These are phyloP conservation scores for Clarias gariepinus DNA, from an alignment of 2,113 vertebrate species.

Conservation along the genomic window DNA sequence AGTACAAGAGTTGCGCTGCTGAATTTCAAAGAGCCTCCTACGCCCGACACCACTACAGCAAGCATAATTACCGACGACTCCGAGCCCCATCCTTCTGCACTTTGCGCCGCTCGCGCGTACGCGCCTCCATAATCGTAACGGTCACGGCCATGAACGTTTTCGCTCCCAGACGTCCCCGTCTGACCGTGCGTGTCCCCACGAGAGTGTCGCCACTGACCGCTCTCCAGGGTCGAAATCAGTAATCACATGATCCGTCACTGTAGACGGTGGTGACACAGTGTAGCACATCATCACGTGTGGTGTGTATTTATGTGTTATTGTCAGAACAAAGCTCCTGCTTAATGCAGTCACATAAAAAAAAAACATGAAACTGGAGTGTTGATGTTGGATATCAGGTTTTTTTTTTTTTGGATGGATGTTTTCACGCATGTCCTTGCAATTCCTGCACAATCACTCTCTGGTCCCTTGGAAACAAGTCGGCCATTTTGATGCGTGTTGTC, in stretches of 20 bases:
- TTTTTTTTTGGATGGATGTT: background rate
- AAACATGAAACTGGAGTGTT: background rate
- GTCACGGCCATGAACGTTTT: background rate
- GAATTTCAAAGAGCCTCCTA: slow-evolving; percentile 82
- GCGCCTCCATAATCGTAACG: background rate
- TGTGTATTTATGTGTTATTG: background rate
- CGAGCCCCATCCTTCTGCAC: slow-evolving; percentile 47
- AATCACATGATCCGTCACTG: background rate
- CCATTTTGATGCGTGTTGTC: slow-evolving; percentile 53
- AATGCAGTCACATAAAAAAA: background rate
- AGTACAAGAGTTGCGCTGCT: slow-evolving; percentile 76
- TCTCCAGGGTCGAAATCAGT: background rate
- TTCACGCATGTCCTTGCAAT: slow-evolving; percentile 20
- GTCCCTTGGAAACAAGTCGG: slow-evolving; percentile 33
- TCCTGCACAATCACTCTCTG: slow-evolving; percentile 23
- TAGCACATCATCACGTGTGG: no score
- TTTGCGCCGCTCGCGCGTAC: slow-evolving; percentile 37
- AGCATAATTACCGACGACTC: slow-evolving; percentile 72
- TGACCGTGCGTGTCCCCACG: background rate
- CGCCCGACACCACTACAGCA: slow-evolving; percentile 71
- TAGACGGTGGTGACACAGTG: background rate
- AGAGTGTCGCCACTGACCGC: background rate
- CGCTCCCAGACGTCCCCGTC: background rate
- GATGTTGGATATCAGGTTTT: background rate
- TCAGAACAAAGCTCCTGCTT: background rate